phyloP scores from a whole-genome alignment of 2,113 vertebrate genomes.

The Phyllopteryx taeniolatus region DNA sequence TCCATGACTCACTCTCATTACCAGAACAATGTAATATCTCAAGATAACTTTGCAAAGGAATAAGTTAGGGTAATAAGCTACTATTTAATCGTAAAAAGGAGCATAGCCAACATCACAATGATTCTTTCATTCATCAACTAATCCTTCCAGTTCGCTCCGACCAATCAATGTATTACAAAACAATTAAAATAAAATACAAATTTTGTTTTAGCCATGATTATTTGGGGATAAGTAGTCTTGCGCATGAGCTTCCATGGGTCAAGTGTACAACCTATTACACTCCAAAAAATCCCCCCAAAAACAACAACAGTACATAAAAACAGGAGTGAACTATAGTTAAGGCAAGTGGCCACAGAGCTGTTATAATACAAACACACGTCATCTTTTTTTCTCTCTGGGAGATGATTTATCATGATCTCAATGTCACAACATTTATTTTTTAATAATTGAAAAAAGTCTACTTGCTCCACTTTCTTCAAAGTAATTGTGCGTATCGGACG shows the following conservation, averaged over 20 bases:
- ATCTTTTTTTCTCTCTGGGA: not conserved
- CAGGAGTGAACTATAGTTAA: slow-evolving; percentile 24
- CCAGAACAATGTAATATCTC: not conserved
- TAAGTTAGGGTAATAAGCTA: not conserved
- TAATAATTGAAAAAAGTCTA: not conserved
- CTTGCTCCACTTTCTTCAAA: not conserved
- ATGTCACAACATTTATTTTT: not conserved
- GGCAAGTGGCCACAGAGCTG: slow-evolving; percentile 32
- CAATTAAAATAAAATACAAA: slow-evolving; percentile 7
- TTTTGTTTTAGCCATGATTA: not conserved
- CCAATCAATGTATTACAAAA: not conserved
- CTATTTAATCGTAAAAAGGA: not conserved
- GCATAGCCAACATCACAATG: not conserved
- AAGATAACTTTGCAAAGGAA: not conserved
- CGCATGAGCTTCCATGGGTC: not conserved
- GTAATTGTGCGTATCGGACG: slow-evolving; percentile 1
- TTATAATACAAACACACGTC: not conserved
- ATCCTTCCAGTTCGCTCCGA: not conserved
- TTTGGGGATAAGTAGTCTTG: not conserved
- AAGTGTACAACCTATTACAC: not conserved
- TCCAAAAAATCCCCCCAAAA: not conserved
- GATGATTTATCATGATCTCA: not conserved
- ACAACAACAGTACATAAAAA: not conserved
- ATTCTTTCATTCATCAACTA: not conserved
- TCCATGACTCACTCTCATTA: not conserved